These are phyloP conservation scores for Nomia melanderi DNA, from an alignment of 1,140 invertebrate species.

Conservation along the genomic window DNA sequence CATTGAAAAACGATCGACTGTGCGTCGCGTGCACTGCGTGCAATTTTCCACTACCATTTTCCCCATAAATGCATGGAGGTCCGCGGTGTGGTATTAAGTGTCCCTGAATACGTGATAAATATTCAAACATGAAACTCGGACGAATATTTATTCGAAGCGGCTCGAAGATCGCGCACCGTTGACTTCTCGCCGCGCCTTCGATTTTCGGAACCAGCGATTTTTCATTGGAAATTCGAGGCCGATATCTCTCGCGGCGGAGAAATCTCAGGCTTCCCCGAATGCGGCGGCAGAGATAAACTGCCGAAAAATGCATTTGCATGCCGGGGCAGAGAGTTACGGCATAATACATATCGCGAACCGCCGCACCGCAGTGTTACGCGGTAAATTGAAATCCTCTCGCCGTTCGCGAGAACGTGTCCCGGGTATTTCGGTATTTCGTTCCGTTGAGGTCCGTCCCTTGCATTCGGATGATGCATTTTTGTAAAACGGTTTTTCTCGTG, in stretches of 20 bases:
- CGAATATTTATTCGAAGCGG: too few relatives aligned
- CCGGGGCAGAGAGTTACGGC: background rate
- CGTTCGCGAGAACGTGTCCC: background rate
- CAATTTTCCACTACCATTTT: too few relatives aligned
- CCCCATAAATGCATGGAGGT: too few relatives aligned
- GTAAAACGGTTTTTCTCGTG: background rate
- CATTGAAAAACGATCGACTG: too few relatives aligned
- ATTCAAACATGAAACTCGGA: too few relatives aligned
- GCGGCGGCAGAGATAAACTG: background rate
- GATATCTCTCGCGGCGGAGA: background rate
- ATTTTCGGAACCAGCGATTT: too few relatives aligned
- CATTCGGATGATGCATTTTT: background rate
- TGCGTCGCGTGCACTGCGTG: too few relatives aligned
- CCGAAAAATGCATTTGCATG: constrained; percentile 11
- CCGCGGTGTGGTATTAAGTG: too few relatives aligned
- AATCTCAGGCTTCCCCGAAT: too few relatives aligned
- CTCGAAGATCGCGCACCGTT: too few relatives aligned
- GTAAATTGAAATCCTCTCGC: constrained; percentile 4
- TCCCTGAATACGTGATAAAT: too few relatives aligned
- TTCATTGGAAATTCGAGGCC: background rate
- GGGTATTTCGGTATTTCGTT: background rate
- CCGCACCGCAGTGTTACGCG: background rate
- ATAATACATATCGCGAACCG: background rate
- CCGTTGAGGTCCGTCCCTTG: background rate
- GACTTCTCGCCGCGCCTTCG: too few relatives aligned